Base-by-base conservation (phyloP, 2,888 invertebrate species). In the Odontocerum albicorne region DNA sequence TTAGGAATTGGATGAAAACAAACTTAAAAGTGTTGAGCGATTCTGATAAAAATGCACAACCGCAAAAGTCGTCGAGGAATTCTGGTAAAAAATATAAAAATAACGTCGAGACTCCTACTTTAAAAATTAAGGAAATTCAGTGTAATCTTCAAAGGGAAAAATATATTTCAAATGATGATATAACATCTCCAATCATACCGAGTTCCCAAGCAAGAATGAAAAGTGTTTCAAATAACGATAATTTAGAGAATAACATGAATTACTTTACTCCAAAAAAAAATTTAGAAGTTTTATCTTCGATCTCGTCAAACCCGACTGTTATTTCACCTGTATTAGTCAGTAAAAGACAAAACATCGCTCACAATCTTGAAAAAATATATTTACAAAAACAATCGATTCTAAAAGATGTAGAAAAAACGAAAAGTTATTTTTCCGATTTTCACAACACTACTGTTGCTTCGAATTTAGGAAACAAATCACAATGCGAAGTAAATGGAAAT, bases 1-100 rank as follows among this genome's bases (percentile, higher is more conserved):
- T 44, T 1, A 32, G 19, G n/a, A 32, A 44, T 4, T 44, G 44
- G 44, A 44, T 32, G 10, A 32, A 4, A 44, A 10, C 7, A 3
- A 32, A 44, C 12, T 8, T 13, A 13, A 43, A 2, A 20, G 16
- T 43, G 10, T 7, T 27, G 10, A 7, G 27, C 4, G 10, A 27
- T 10, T 4, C 10, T 4, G 27, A 27, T 7, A 10, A 27, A 27
- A 27, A 4, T 7, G 10, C 27, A 7, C 27, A 7, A 10, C 27
- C 27, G 10, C n/a, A 27, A 7, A 27, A 27, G 27, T 27, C 10
- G 4, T 27, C 27, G 6, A 27, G 10, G 4, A 27, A 7, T 27
- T 27, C 27, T 4, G 27, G 6, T 4, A 27, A 27, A 10, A 27
- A 27, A 27, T 7, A 27, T 27, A 27, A 27, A 27, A 27, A 27